Evolutionary conservation across 2,888 invertebrate species (phyloP), one percentile per base, ranked within the genome.

Genomic region (Orthosia cruda): DNA sequence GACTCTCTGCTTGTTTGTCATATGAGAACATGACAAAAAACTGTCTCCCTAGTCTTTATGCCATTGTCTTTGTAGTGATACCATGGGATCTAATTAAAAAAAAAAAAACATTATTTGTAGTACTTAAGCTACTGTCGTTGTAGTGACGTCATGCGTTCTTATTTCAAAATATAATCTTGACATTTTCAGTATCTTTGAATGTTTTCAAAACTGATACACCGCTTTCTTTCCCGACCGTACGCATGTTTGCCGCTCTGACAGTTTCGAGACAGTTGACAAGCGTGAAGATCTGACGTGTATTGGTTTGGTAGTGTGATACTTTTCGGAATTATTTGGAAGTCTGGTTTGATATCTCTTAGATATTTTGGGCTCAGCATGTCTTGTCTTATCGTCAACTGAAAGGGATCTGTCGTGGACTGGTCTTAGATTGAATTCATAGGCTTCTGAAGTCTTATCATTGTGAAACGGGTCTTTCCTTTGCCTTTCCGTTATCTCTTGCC

Each of bases 221-320:
- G 54, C 49, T 75, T 78, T 49, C 12, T 18, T 49, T 18, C 0
- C 15, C 40, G 23, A 78, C 49, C 13, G 59, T 78, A 84, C 88
- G 57, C 77, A 26, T 55, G 74, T 84, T 67, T 81, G 72, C 76
- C 79, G 77, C 82, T 74, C 78, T 76, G 67, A 80, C 74, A 84
- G 83, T 86, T 84, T 72, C 82, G 77, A 85, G 85, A 89, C 87
- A 79, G 75, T 85, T 87, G 88, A 88, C 90, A 87, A 87, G 88
- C 86, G 78, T 84, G 71, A 80, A 81, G 76, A 84, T 81, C 80
- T 84, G 88, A 88, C 84, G 76, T 83, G 84, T 89, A 89, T 89
- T 89, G 89, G 82, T 87, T 87, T 81, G 45, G 49, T 74, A 45
- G 66, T 47, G 71, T 77, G 74, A 78, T 86, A 75, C 78, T 74